Evolutionary conservation across 2,888 invertebrate species (phyloP), one percentile per base, ranked within the genome.

Genomic region (Drosophila formosana): DNA sequence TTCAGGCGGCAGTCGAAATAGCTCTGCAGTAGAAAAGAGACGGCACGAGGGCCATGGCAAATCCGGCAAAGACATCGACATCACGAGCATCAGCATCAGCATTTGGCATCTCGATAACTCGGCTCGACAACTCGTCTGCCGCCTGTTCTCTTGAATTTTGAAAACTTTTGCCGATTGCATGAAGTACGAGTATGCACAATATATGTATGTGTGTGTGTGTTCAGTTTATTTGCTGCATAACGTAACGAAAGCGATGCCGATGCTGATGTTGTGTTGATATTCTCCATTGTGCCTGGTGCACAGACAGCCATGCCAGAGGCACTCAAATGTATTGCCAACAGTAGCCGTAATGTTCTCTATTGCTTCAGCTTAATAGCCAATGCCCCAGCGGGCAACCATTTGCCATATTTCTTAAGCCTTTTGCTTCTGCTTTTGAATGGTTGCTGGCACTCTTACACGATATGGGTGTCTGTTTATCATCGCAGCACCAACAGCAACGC

Each of bases 341-440:
- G 69, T 66, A 56, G 69, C 53, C 68, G 49, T 64, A 66, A 64
- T 66, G 75, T 67, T 66, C 70, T 81, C 76, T 68, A 69, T 65
- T 79, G 66, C 72, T 66, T 66, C n/a, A 64, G 61, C 85, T 64
- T 81, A 81, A 82, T 84, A 72, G 82, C 66, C 67, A 67, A 69
- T 57, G 63, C 79, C 85, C 81, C 68, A 66, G 68, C 67, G 85
- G 78, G 53, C 71, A 66, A 39, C 50, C 66, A 82, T 76, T 85
- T 85, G 76, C 68, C 66, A 85, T 88, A 79, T 79, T 88, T 82
- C 72, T 73, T 53, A 70, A 79, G 79, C 71, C 82, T 64, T 78
- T 70, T 74, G 41, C 39, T 28, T 56, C 26, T 41, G 32, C 43
- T 45, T 37, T 25, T 18, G 13, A 6, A 41, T 41, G 11, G 37